Evolutionary conservation across 2,113 vertebrate species (phyloP), one percentile per base, ranked within the genome.

Genomic region (Tor tambroides): DNA sequence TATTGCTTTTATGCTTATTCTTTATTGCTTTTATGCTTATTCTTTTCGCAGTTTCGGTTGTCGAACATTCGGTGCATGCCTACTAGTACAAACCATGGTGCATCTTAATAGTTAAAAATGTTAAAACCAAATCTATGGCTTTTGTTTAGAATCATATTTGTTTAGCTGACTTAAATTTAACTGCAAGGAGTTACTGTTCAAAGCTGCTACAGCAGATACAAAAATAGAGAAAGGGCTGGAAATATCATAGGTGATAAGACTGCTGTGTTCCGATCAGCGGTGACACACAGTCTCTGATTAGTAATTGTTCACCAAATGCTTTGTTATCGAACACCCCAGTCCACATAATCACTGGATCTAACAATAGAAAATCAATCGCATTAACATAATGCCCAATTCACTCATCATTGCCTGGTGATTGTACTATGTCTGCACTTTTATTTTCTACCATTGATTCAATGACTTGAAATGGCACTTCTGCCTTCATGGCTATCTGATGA

Each of bases 361-460:
- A 88, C 88, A 90, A 89, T 85, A 85, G n/a, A 54, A 85, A 87
- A 88, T 89, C 84, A 90, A 78, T 87, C 72, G 28, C 69, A 90
- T 91, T 81, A 74, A 80, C 63, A 87, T 90, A 85, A 91, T 88
- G 74, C 77, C 69, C 75, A 30, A 87, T 86, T 88, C 74, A 87
- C 80, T 84, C 85, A 82, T 86, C 87, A 76, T 51, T 81, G 54
- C 38, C 65, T 77, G 30, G 69, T 85, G 69, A 88, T 86, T 87
- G 43, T 83, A 49, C 77, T 78, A 26, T 51, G 67, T 51, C 54
- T 61, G 35, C 51, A 51, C 35, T 75, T 85, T 85, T 77, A 74
- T 88, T 85, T 80, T 83, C 81, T 54, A 26, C 26, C 32, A 88
- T 38, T 84, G 85, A 83, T 89, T 87, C 59, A 65, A 28, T 41